Evolutionary conservation across 2,113 vertebrate species (phyloP).

Genomic region (Podocnemis expansa): DNA sequence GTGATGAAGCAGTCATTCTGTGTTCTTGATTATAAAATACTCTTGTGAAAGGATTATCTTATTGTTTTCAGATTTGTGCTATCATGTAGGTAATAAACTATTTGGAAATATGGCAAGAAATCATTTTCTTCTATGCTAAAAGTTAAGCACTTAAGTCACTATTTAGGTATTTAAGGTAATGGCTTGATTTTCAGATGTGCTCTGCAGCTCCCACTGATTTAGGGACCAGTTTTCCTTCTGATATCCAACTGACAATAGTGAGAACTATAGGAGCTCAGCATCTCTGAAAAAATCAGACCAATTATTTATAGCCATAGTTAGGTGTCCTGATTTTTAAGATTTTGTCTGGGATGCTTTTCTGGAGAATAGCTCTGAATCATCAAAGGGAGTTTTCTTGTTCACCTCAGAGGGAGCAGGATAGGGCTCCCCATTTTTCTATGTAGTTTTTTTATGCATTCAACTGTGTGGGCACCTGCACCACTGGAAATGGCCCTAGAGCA

Average conservation of each 20-base stretch:
- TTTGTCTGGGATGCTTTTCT: background rate
- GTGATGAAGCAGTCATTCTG: background rate
- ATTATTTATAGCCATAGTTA: background rate
- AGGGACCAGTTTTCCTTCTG: background rate
- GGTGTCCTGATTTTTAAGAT: background rate
- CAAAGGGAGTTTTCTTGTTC: background rate
- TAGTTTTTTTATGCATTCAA: slow-evolving; percentile 2
- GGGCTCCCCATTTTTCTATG: background rate
- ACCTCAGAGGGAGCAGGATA: background rate
- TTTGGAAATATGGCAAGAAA: background rate
- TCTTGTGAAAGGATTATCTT: background rate
- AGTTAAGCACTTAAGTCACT: background rate
- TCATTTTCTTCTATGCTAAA: background rate
- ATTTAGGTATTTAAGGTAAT: background rate
- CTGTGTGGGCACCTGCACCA: background rate
- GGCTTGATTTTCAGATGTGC: background rate
- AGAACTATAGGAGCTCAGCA: background rate
- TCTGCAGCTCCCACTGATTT: background rate
- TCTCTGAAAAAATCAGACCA: background rate
- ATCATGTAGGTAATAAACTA: background rate
- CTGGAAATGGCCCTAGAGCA: background rate
- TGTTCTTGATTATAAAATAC: slow-evolving; percentile 6
- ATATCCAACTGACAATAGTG: background rate
- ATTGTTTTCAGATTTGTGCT: slow-evolving; percentile 20
- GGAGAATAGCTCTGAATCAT: background rate